Percentiles rank a stretch among this genome's conserved stretches.
These are phyloP conservation scores for Microctonus hyperodae DNA, from an alignment of 2,888 invertebrate genomes.

Conservation along the genomic window DNA sequence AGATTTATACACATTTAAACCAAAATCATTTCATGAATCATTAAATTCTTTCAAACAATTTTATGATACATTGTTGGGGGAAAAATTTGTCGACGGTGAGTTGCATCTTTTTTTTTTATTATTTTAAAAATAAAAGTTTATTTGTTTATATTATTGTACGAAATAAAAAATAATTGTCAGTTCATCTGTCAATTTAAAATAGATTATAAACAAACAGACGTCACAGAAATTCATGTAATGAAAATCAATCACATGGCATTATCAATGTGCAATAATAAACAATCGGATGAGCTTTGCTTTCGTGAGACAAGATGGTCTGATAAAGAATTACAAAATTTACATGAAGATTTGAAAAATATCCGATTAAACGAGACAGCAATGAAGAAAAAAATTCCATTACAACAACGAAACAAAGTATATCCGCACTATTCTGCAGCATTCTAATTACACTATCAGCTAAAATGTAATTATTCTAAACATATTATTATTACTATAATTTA, in stretches of 20 bases:
- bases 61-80: not conserved
- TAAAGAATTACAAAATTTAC: conserved; percentile 68
- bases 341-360: conserved; percentile 68
- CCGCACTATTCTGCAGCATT: conserved; percentile 26
- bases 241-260: not conserved
- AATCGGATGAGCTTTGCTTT: conserved; percentile 64
- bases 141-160: not conserved
- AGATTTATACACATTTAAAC: not conserved
- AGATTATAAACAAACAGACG: conserved; percentile 65
- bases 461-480: no score
- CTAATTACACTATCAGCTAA: no score
- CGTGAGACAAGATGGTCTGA: conserved; percentile 73
- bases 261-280: not conserved
- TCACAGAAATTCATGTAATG: conserved; percentile 66
- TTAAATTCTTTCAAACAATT: not conserved
- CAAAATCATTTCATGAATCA: conserved; percentile 8
- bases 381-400: conserved; percentile 38
- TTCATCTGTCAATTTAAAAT: conserved; percentile 51
- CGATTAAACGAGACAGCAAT: conserved; percentile 38
- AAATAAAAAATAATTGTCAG: not conserved
- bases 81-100: not conserved
- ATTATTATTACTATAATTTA: no score
- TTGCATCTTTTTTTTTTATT: not conserved
- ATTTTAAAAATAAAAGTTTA: no score
- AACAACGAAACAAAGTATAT: conserved; percentile 41